Conservation (phyloP, 2,797 vertebrate genomes). For the Sandelia bainsii region DNA sequence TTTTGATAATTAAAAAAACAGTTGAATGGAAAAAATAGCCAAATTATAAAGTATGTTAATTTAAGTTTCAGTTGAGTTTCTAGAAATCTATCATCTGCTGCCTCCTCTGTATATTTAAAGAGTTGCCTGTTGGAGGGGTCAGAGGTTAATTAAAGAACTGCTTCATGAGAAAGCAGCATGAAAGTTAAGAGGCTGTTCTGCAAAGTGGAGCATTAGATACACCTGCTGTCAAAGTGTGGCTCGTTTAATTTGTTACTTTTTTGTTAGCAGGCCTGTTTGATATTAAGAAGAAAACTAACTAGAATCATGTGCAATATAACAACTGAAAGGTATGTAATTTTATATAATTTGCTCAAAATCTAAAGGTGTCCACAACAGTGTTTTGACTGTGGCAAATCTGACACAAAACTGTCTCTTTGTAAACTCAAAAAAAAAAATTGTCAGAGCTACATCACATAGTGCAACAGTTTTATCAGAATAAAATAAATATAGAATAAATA, state of each 20-base stretch:
- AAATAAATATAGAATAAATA: too few relatives aligned
- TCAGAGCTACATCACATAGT: too few relatives aligned
- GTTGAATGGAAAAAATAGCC: background rate
- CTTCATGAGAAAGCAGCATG: conserved; percentile 63
- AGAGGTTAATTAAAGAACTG: conserved; percentile 71
- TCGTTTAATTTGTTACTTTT: background rate
- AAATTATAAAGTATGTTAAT: background rate
- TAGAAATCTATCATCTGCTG: background rate
- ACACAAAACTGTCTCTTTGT: too few relatives aligned
- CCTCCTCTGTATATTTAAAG: background rate
- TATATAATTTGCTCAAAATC: too few relatives aligned
- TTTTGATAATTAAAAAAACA: background rate
- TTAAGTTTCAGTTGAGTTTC: background rate
- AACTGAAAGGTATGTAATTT: too few relatives aligned
- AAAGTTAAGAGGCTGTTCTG: conserved; percentile 43
- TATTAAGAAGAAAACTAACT: background rate
- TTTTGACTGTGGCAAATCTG: too few relatives aligned
- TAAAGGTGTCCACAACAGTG: too few relatives aligned
- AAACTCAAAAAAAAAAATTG: too few relatives aligned
- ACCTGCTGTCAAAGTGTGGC: conserved; percentile 4
- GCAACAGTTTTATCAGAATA: too few relatives aligned
- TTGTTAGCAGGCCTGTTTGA: background rate
- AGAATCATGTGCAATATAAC: background rate
- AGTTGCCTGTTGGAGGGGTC: conserved; percentile 32
- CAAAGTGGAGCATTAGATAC: conserved; percentile 10